Base-by-base conservation (phyloP, 2,888 invertebrate genomes). In the Ephialtes manifestator region DNA sequence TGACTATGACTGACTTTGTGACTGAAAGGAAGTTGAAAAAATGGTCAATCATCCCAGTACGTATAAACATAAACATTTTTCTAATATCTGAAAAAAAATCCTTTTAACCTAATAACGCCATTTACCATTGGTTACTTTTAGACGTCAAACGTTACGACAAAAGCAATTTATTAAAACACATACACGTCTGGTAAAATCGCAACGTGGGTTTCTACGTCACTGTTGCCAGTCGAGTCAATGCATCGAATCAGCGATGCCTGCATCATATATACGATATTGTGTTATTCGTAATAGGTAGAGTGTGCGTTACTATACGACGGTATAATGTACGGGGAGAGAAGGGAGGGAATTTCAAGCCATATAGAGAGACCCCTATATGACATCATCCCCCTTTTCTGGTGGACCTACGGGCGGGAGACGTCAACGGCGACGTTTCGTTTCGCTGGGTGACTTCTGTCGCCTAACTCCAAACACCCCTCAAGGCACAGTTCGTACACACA, bases 391-490 rank as follows among this genome's bases (percentile, higher is more conserved):
- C 92, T 89, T 88, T 87, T 86, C 79, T 35, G 13, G 18, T 15
- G 11, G 48, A 39, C 65, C 28, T 81, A 67, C 55, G 43, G 13
- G 68, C 60, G 72, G 55, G 75, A 82, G 65, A 84, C 80, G 76
- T 81, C 85, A 71, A 72, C 79, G 70, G 70, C 78, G 74, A 87
- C 88, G 89, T 90, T 92, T 93, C 93, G 93, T 93, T 92, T 93
- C 93, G 92, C 92, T 91, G 92, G 92, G 90, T 94, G 94, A 94
- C 94, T 94, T 93, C 93, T 94, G 93, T 93, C 93, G 93, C 93
- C 93, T 92, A 90, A 91, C 90, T 93, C 91, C 89, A 90, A 91
- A 88, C 89, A 91, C 90, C 85, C 85, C 84, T 75, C 58, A 20
- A 20, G 28, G 83, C 58, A 71, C 35, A 43, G 55, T 51, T 79